Evolutionary conservation across 1,140 invertebrate genomes (phyloP).

Genomic region (Pollicipes pollicipes): DNA sequence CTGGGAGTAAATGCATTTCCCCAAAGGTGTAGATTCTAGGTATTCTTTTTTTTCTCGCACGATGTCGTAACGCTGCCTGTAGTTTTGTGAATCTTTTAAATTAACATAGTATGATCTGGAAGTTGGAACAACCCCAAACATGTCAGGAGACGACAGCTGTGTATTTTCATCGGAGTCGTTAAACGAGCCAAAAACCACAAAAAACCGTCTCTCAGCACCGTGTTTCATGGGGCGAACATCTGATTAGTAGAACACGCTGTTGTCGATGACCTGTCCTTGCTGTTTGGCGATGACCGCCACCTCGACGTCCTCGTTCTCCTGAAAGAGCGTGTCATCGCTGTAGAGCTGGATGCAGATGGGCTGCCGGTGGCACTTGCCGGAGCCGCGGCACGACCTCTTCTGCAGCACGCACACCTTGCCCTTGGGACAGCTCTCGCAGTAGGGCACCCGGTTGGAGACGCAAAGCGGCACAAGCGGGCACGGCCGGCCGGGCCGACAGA

Average conservation of each 20-base stretch:
- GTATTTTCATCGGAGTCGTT: too few species aligned
- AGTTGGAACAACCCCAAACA: too few species aligned
- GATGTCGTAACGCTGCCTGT: too few species aligned
- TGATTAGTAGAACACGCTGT: background rate
- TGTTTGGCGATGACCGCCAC: background rate
- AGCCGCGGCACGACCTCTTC: background rate
- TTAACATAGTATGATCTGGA: too few species aligned
- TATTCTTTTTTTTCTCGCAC: too few species aligned
- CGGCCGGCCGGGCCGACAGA: background rate
- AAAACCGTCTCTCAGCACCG: too few species aligned
- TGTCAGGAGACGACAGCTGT: too few species aligned
- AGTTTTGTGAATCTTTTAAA: too few species aligned
- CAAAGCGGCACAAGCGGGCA: background rate
- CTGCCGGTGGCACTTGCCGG: background rate
- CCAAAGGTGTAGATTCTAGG: too few species aligned
- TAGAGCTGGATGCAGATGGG: constrained; percentile 5
- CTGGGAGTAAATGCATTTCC: too few species aligned
- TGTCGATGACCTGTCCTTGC: background rate
- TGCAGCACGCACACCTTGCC: constrained; percentile 4
- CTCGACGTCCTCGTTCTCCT: background rate
- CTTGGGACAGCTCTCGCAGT: background rate
- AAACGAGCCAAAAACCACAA: too few species aligned
- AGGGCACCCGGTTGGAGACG: background rate
- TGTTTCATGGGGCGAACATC: too few species aligned
- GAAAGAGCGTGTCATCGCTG: background rate